Base-by-base conservation (phyloP, 2,888 invertebrate genomes). In the Microctonus brassicae region DNA sequence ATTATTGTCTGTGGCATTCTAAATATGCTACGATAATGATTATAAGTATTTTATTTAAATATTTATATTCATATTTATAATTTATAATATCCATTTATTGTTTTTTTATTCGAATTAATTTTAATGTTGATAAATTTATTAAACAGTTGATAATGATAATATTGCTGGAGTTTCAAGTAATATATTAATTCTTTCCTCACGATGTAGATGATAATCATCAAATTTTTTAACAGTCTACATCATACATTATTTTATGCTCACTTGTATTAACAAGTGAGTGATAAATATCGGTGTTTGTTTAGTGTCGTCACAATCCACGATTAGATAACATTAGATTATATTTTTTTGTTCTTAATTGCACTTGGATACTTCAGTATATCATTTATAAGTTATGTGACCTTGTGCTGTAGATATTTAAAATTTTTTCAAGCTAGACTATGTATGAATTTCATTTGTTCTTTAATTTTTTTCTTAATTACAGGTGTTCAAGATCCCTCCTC, bases 401-500 rank as follows among this genome's bases (percentile, higher is more conserved):
- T 26, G 26, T 57, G 13, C 13, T n/a, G 26, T n/a, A 24, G 26
- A 57, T 29, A n/a, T n/a, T 57, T 29, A 9, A 6, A 24, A 13
- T n/a, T 39, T 11, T 6, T 62, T 62, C 9, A 20, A 24, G n/a
- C 17, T 53, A 33, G 10, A 1, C 17, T 33, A n/a, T 34, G 22
- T 53, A 7, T 6, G 24, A 58, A 20, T 42, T 20, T 47, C 11
- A 4, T 62, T 34, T 20, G 22, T 7, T 36, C 20, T 0, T 22
- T 2, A 34, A 29, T 60, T 61, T 9, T 66, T 62, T 66, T 60
- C 42, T 47, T 24, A 68, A 61, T 73, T 78, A 0, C 73, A 87
- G 87, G 85, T 74, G 79, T 82, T 76, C 83, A 84, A 80, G 84
- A 87, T 85, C 86, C 87, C 87, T 87, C 86, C 86, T 80, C 81